Evolutionary conservation across 92 coral and sea anemone genomes (phyloP).

Genomic region (Zoanthus sansibaricus): DNA sequence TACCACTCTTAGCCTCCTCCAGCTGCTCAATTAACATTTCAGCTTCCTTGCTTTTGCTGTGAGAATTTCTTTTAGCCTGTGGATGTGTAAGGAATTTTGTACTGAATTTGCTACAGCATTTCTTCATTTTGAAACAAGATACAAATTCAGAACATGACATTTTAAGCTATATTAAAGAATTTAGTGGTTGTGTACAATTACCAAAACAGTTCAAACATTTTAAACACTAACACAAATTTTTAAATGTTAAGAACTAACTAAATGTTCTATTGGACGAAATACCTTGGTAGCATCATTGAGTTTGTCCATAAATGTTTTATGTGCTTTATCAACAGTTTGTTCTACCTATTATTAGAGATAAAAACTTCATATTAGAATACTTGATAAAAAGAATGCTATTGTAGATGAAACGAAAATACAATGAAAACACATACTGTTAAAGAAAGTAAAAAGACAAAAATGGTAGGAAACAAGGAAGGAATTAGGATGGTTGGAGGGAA

Average conservation of each 20-base stretch:
- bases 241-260: not conserved
- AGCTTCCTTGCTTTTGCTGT: conserved; percentile 87
- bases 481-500: no score
- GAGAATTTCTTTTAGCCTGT: conserved; percentile 81
- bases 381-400: no score
- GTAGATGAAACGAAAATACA: no score
- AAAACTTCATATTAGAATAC: no score
- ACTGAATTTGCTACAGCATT: not conserved
- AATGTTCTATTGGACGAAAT: not conserved
- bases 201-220: no score
- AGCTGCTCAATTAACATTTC: conserved; percentile 82
- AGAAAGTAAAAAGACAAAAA: no score
- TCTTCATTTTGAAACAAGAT: no score
- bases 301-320: conserved; percentile 75
- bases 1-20: conserved; percentile 84
- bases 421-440: no score
- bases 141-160: not conserved
- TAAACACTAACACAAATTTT: not conserved
- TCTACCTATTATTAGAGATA: no score
- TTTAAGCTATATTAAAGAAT: not conserved
- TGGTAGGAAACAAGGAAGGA: no score
- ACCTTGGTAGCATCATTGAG: conserved; percentile 86
- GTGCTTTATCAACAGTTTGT: no score
- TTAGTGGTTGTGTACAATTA: not conserved
- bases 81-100: not conserved